A percentile compares a stretch with the other conserved stretches of the same genome.
These are phyloP conservation scores for Takifugu flavidus DNA, from an alignment of 2,113 vertebrate species.

Conservation along the genomic window DNA sequence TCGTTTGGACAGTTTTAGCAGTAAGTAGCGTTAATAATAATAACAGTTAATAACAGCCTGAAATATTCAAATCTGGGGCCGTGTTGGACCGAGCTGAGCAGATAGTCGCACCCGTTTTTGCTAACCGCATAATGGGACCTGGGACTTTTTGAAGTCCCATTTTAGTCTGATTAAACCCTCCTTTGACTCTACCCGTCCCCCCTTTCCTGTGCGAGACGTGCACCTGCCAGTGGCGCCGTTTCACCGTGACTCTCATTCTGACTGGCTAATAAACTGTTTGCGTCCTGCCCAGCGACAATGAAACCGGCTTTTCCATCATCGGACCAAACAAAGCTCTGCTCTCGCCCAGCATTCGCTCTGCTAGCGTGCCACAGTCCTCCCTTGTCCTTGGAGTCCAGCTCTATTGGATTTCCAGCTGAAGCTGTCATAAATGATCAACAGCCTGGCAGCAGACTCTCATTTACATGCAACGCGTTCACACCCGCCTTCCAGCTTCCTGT, in stretches of 20 bases:
- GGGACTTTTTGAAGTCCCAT: no score
- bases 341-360: background rate
- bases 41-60: no score
- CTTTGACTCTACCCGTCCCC: no score
- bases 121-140: no score
- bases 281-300: background rate
- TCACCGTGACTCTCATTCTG: background rate
- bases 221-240: no score
- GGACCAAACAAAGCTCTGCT: background rate
- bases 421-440: conserved; percentile 25
- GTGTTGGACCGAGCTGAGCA: background rate
- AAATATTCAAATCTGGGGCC: no score
- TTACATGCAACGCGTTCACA: conserved; percentile 25
- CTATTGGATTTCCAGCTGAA: conserved; percentile 10
- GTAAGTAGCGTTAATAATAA: no score
- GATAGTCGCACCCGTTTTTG: background rate
- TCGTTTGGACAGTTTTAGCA: background rate
- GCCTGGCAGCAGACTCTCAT: conserved; percentile 17
- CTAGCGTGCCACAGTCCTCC: background rate
- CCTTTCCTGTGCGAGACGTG: no score
- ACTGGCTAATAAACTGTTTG: conserved; percentile 17
- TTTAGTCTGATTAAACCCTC: no score
- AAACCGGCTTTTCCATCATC: background rate
- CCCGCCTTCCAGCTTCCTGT: conserved; percentile 11
- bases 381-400: conserved; percentile 3